Evolutionary conservation across 2,113 vertebrate genomes (phyloP).

Genomic region (Mirounga angustirostris): DNA sequence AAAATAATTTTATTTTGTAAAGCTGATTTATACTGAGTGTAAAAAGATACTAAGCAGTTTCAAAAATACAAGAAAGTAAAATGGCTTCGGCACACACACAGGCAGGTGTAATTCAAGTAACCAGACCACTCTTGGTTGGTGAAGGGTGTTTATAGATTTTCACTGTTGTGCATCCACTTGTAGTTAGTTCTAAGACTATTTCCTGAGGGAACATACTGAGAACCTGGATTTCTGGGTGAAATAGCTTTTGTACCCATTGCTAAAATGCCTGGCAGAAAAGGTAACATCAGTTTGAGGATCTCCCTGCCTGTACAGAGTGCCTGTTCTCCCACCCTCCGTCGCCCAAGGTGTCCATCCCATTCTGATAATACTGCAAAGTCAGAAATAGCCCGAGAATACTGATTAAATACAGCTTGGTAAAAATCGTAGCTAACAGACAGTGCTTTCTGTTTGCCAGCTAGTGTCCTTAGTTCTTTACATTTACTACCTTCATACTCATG

Average conservation of each 20-base stretch:
- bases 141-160: background rate
- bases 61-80: background rate
- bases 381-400: background rate
- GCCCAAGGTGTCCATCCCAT: accelerated
- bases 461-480: background rate
- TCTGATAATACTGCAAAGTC: background rate
- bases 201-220: background rate
- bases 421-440: background rate
- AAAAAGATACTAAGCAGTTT: background rate
- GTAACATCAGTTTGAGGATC: background rate
- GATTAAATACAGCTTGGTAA: background rate
- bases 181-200: background rate
- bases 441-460: background rate
- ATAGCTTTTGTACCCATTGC: background rate
- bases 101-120: background rate
- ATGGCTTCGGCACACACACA: background rate
- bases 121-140: background rate
- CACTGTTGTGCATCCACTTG: background rate
- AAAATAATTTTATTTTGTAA: background rate
- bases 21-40: background rate
- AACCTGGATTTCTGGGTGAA: background rate
- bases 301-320: accelerated
- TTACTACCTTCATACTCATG: background rate
- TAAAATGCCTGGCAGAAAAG: background rate
- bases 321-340: background rate